Evolutionary conservation across 2,888 invertebrate species (phyloP), one percentile per base, ranked within the genome.

Genomic region (Rotaria sp.): DNA sequence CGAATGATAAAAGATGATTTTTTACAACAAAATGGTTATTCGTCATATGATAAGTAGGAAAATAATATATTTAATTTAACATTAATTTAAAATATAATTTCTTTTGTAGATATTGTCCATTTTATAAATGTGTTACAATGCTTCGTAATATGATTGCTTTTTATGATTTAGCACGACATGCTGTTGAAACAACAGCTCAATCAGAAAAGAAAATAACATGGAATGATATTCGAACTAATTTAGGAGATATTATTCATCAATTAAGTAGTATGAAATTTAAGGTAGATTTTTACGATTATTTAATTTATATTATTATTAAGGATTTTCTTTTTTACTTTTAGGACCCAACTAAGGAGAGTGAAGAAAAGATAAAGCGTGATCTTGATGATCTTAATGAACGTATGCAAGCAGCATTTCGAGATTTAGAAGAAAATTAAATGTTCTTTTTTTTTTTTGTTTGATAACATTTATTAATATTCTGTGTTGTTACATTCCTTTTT

Each of bases 111-210:
- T 98, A 96, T 94, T 99, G 99, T 91, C 99, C 99, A 90, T 99
- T 99, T 94, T 99, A 98, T 94, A 99, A 99, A 93, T 98, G 98
- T 30, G 96, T 96, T 87, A 98, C 97, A 89, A 99, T 99, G 98
- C 92, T 99, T 91, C 94, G 94, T 91, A 99, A 99, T 93, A 97
- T 99, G 92, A 97, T 99, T 90, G 93, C 95, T 86, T 96, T 99
- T 93, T 99, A 98, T 92, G 99, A 99, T 92, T 94, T 97, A 95
- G 94, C 99, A 57, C 94, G 96, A 88, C 98, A 98, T 91, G 95
- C 97, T 1, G 97, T 99, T 2, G 98, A 99, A 93, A 94, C 96
- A 88, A 99, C 99, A 50, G 96, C 98, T 86, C 97, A 98, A 92
- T 96, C 96, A 80, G 99, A 99, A 92, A 97, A 97, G 93, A 98